Base-by-base conservation (phyloP, 2,113 vertebrate genomes). In the Canis aureus region DNA sequence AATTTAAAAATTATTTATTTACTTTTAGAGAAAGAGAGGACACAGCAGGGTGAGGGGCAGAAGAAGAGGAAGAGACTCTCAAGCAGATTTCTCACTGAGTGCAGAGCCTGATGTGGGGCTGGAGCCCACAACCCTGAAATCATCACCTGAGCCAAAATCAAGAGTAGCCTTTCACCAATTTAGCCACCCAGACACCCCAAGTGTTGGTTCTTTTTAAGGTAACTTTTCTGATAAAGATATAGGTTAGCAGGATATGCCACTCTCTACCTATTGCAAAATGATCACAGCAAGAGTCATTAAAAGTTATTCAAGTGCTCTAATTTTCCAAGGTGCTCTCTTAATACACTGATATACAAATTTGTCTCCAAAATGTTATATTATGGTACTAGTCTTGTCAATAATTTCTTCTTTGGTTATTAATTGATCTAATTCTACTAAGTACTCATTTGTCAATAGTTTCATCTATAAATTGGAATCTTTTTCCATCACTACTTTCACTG, bases 401-500 rank as follows among this genome's bases (percentile, higher is more conserved):
- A 86, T 81, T 71, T 84, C 25, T 91, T 94, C 55, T 85, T 89
- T 87, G 55, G 8, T 53, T 84, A 91, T 87, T 78, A 57, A 64
- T 11, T 91, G 22, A 43, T 49, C 17, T 60, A 79, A 59, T 91
- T 71, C 76, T 66, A 66, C 49, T 29, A 89, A 20, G 66, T 29
- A 16, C 7, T 93, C 35, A 53, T 76, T 64, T 96, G 59, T 81
- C 43, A 89, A 69, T 64, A 84, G n/a, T 43, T 62, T 84, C 83
- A 16, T 85, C 11, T 90, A 19, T 84, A 80, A 74, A 55, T 25
- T 86, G 49, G 19, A 87, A 62, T 43, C 62, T 12, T 64, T 93
- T 94, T 73, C 59, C 16, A 81, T 64, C 22, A 66, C 25, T 32
- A 5, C 3, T 81, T 76, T 74, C 35, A 89, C 55, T 82, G 29